Evolutionary conservation across 2,797 vertebrate genomes (phyloP).

Genomic region (Siniperca scherzeri): DNA sequence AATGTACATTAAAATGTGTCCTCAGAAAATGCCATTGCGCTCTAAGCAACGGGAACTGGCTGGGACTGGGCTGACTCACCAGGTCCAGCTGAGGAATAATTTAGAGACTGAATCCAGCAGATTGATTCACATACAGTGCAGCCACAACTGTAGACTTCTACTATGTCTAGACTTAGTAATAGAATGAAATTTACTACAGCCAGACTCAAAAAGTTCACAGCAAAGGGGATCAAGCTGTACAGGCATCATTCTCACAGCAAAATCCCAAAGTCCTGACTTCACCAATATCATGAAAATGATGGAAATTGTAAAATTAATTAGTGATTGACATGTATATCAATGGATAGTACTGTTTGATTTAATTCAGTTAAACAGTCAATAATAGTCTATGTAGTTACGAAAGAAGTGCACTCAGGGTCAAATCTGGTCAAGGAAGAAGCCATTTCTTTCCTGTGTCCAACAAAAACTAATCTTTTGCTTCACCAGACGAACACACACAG

Average conservation of each 20-base stretch:
- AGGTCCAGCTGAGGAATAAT: conserved; percentile 24
- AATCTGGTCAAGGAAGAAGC: not conserved
- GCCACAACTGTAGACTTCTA: not conserved
- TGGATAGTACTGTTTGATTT: not conserved
- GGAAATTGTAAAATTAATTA: not conserved
- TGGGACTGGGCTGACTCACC: conserved; percentile 22
- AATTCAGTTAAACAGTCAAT: conserved; percentile 4
- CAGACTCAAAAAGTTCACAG: conserved; percentile 5
- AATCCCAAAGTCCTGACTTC: not conserved
- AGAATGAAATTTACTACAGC: not conserved
- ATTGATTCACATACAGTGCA: conserved; percentile 25
- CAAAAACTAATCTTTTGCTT: not conserved
- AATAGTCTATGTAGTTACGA: not conserved
- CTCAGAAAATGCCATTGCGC: conserved; percentile 13
- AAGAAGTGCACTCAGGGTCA: not conserved
- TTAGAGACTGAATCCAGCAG: conserved; percentile 20
- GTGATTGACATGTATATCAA: not conserved
- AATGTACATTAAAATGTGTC: conserved; percentile 15
- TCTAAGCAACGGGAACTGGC: not conserved
- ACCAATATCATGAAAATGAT: not conserved
- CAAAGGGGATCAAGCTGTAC: not conserved
- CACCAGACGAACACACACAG: not conserved
- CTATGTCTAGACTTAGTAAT: not conserved
- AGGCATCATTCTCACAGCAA: conserved; percentile 13
- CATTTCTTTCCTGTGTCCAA: not conserved